Percentiles rank a stretch among this genome's conserved stretches.
These are phyloP conservation scores for Alcis repandata DNA, from an alignment of 2,888 invertebrate species.

Conservation along the genomic window DNA sequence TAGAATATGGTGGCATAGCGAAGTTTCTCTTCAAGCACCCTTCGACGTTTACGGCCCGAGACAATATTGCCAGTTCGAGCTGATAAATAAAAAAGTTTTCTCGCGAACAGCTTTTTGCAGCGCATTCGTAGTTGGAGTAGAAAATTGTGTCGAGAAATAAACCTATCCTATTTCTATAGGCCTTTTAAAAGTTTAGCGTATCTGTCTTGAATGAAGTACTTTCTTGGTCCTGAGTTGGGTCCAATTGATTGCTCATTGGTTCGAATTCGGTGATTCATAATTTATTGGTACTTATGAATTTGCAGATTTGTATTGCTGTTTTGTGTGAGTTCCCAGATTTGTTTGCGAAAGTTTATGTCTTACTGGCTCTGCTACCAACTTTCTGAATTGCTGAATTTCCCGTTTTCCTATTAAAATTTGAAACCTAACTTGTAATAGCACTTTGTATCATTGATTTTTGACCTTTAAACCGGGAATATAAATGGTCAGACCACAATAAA, in stretches of 20 bases:
- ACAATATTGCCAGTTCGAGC: conserved; percentile 45
- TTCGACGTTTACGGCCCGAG: conserved; percentile 34
- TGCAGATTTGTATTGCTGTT: background rate
- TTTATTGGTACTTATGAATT: conserved; percentile 17
- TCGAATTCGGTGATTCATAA: conserved; percentile 26
- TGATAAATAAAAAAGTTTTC: conserved; percentile 48
- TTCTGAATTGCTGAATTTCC: background rate
- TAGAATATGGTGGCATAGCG: conserved; percentile 29
- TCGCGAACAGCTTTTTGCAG: conserved; percentile 39
- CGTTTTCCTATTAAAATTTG: background rate
- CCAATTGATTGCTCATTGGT: conserved; percentile 22
- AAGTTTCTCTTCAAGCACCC: conserved; percentile 29
- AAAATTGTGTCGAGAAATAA: conserved; percentile 47
- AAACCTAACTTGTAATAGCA: background rate
- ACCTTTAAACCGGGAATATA: background rate
- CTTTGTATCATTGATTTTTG: background rate
- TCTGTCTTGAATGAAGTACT: conserved; percentile 7
- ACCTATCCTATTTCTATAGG: conserved; percentile 31
- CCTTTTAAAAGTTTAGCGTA: conserved; percentile 26
- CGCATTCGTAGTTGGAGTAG: conserved; percentile 44
- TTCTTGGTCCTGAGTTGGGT: conserved; percentile 10
- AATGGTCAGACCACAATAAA: background rate
- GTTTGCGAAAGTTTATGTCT: background rate
- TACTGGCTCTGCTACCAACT: background rate
- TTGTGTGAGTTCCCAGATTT: conserved; percentile 6